Base-by-base conservation (phyloP, 2,113 vertebrate species). In the Gobio gobio region DNA sequence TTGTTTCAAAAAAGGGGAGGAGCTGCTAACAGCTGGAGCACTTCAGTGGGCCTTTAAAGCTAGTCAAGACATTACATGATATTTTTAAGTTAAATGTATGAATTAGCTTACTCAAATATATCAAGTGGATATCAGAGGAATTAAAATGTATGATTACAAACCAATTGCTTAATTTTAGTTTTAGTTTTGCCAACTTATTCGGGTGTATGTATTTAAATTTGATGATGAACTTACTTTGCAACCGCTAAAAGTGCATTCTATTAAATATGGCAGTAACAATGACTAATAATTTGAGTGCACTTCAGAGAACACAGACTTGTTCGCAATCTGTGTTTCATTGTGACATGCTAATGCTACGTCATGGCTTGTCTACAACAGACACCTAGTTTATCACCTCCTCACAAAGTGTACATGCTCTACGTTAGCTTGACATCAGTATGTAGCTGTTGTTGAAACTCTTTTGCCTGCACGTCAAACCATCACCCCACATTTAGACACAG, bases 401-500 rank as follows among this genome's bases (percentile, higher is more conserved):
- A 33, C 54, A 75, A 18, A 29, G 12, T 14, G 33, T 47, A 54
- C 73, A 54, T 1, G 47, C 74, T 79, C 77, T 51, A 4, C 14
- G 18, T 49, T 64, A 66, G 24, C 43, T n/a, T 24, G 80, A 82
- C 49, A 72, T 72, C 49, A 82, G 80, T 40, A 70, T 36, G 59
- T 33, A 54, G 7, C 47, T 24, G 49, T 33, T 72, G 64, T n/a
- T 10, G 6, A 10, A 68, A 70, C 3, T 20, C 24, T 49, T 43
- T 51, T 18, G 20, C 26, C 79, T 54, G 29, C 47, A 33, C 33
- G 64, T 24, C 49, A 70, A 40, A 16, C 10, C n/a, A n/a, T 33
- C 45, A 82, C 43, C n/a, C 8, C 24, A 10, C 58, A 47, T 26
- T 47, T 20, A 64, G n/a, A 45, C 20, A 8, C 22, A 49, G 24